A percentile compares a stretch with the other conserved stretches of the same genome.
phyloP scores from a whole-genome alignment of 2,113 vertebrate species.

The Halcyon senegalensis region DNA sequence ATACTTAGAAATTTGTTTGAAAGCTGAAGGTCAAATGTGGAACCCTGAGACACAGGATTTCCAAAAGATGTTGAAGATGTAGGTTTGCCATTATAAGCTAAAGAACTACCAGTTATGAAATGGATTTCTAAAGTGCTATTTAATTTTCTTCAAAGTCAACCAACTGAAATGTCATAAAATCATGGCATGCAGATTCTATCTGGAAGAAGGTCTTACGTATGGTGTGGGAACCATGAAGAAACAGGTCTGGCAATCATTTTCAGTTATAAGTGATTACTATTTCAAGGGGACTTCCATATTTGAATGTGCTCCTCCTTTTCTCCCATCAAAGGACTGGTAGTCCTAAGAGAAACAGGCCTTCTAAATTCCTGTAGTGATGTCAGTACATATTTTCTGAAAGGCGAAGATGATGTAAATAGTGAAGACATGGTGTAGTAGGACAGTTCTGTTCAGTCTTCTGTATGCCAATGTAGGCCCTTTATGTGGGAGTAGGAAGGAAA shows the following conservation, averaged over 20 bases:
- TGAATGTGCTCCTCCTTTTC: not conserved
- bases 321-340: not conserved
- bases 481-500: not conserved
- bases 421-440: not conserved
- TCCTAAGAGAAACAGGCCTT: not conserved
- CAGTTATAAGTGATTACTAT: not conserved
- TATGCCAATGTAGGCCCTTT: not conserved
- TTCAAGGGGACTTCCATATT: not conserved
- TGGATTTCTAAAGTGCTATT: not conserved
- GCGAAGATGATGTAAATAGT: not conserved
- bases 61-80: not conserved
- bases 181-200: not conserved
- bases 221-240: not conserved
- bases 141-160: not conserved
- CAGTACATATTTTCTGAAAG: not conserved
- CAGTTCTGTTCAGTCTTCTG: not conserved
- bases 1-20: not conserved
- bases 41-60: not conserved
- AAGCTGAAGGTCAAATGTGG: not conserved
- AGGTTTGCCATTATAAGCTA: not conserved
- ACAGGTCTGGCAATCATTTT: not conserved
- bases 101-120: not conserved
- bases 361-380: not conserved
- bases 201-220: not conserved
- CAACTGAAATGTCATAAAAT: not conserved